A percentile compares a stretch with the other conserved stretches of the same genome.
Conservation (phyloP, 2,888 invertebrate genomes). For the Pristionchus mayeri region DNA sequence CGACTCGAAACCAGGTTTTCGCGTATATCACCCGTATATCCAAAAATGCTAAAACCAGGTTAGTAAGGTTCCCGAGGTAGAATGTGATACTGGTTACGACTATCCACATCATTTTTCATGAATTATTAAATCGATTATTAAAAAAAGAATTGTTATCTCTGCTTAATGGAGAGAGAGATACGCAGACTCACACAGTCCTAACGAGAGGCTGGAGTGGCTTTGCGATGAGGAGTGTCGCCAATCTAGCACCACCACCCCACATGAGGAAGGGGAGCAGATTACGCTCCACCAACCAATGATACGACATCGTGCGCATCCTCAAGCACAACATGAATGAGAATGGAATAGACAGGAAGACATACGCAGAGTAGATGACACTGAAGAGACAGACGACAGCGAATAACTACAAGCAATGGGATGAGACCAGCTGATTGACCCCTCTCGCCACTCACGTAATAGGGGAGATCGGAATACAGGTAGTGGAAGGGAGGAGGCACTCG, state of each 20-base stretch:
- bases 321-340: background rate
- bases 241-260: background rate
- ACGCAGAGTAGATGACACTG: background rate
- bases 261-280: background rate
- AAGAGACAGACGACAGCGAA: background rate
- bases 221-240: background rate
- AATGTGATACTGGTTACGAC: no score
- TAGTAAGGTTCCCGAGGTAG: no score
- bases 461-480: background rate
- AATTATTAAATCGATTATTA: no score
- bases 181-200: background rate
- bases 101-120: no score
- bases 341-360: background rate
- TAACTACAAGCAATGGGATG: no score
- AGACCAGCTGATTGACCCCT: no score
- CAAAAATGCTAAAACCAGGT: no score
- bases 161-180: no score
- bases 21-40: no score
- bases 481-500: constrained; percentile 16
- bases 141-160: no score
- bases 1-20: no score
- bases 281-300: background rate
- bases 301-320: no score
- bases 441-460: background rate
- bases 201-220: background rate